These are phyloP conservation scores for Halictus rubicundus DNA, from an alignment of 1,140 invertebrate species.

Conservation along the genomic window DNA sequence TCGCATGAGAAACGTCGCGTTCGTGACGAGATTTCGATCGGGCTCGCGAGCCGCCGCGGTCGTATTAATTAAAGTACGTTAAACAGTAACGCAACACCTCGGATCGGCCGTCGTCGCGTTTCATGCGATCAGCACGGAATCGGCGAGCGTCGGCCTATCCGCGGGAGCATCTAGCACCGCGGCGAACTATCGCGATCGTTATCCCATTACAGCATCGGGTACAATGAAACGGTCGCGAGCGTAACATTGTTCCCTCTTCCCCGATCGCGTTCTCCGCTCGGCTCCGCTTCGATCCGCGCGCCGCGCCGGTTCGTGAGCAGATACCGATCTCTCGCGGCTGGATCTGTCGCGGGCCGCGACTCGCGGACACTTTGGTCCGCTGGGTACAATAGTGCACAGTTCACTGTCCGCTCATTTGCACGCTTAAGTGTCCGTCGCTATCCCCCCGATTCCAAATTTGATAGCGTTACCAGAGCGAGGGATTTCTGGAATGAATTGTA, in stretches of 20 bases:
- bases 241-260: constrained; percentile 6
- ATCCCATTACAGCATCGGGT: neutral
- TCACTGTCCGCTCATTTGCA: no score
- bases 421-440: no score
- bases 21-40: constrained; percentile 62
- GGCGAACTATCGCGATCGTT: constrained; percentile 26
- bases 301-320: constrained; percentile 15
- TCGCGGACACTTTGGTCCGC: constrained; percentile 7
- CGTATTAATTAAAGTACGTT: constrained; percentile 52
- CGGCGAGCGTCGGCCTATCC: constrained; percentile 20
- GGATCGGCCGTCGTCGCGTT: constrained; percentile 37
- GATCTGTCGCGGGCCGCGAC: constrained; percentile 32
- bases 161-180: constrained; percentile 17
- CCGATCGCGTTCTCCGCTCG: constrained; percentile 3
- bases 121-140: constrained; percentile 35
- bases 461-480: no score
- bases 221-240: constrained; percentile 16
- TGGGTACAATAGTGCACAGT: no score
- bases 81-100: constrained; percentile 48
- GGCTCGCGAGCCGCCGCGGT: constrained; percentile 27
- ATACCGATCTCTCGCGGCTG: constrained; percentile 47
- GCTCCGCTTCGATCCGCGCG: constrained; percentile 15
- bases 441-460: no score
- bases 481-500: no score
- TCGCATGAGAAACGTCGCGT: constrained; percentile 44